These are phyloP conservation scores for Ornithorhynchus anatinus DNA, from an alignment of 2,113 vertebrate species.

Conservation along the genomic window DNA sequence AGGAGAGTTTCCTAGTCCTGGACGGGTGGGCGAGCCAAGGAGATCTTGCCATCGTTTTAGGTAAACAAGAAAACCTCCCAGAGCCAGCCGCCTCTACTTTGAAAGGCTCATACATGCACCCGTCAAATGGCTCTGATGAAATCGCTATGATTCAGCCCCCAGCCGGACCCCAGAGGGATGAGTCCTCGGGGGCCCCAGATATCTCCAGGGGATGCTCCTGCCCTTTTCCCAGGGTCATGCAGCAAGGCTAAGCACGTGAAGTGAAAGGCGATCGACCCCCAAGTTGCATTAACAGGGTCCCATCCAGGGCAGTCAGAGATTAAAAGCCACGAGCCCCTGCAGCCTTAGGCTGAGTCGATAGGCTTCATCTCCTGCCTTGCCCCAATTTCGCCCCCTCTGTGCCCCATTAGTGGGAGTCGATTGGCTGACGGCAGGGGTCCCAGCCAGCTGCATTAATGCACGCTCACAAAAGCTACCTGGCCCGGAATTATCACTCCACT, in stretches of 20 bases:
- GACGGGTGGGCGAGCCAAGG: slow-evolving; percentile 28
- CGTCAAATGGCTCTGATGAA: slow-evolving; percentile 78
- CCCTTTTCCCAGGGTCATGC: slow-evolving; percentile 63
- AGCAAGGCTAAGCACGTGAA: slow-evolving; percentile 59
- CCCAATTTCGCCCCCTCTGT: slow-evolving; percentile 72
- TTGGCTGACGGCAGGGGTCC: slow-evolving; percentile 83
- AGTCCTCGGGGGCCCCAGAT: slow-evolving; percentile 66
- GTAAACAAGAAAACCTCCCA: slow-evolving; percentile 16
- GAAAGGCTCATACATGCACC: slow-evolving; percentile 75
- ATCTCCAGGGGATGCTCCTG: slow-evolving; percentile 33
- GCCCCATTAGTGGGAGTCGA: slow-evolving; percentile 83
- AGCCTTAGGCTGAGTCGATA: slow-evolving; percentile 85
- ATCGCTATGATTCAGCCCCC: slow-evolving; percentile 75
- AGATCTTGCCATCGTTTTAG: slow-evolving; percentile 32
- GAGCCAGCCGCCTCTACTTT: slow-evolving; percentile 18
- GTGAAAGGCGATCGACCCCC: slow-evolving; percentile 69
- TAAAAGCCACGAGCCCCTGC: slow-evolving; percentile 85
- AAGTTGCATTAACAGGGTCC: slow-evolving; percentile 89
- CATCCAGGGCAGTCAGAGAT: slow-evolving; percentile 86
- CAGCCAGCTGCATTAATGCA: slow-evolving; percentile 89
- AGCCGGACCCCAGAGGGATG: slow-evolving; percentile 64
- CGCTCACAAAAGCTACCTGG: slow-evolving; percentile 85
- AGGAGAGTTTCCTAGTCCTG: not conserved
- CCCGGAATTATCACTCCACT: slow-evolving; percentile 86
- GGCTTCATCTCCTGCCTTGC: slow-evolving; percentile 79